A percentile compares a stretch with the other conserved stretches of the same genome.
These are phyloP conservation scores for Archips xylosteana DNA, from an alignment of 2,888 invertebrate genomes.

Conservation along the genomic window DNA sequence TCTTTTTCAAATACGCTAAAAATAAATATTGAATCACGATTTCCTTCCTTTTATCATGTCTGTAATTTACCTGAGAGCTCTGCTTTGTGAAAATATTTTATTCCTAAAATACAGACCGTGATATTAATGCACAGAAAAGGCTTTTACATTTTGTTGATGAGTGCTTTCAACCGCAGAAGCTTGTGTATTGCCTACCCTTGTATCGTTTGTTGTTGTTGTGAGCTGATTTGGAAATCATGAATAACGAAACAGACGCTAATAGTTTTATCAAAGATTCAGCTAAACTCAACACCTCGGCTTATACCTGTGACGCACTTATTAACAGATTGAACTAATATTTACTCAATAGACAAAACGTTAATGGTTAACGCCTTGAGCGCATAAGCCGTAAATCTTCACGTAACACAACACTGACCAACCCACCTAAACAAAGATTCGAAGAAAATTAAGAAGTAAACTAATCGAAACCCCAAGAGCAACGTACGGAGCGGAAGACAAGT, in stretches of 20 bases:
- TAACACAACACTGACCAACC: conserved; percentile 13
- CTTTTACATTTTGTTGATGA: conserved; percentile 27
- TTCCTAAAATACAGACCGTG: conserved; percentile 17
- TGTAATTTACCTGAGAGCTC: conserved; percentile 28
- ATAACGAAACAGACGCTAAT: conserved; percentile 29
- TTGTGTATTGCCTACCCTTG: conserved; percentile 1
- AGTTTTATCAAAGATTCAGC: conserved; percentile 31
- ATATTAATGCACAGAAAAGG: conserved; percentile 33
- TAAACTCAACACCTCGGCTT: conserved; percentile 29
- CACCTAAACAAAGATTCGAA: conserved; percentile 14
- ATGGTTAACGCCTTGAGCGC: conserved; percentile 27
- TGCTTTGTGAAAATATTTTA: conserved; percentile 27
- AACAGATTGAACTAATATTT: conserved; percentile 35
- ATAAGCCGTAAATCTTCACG: conserved; percentile 28
- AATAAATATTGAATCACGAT: conserved; percentile 16
- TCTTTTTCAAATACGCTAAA: background rate
- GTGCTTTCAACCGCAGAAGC: conserved; percentile 17
- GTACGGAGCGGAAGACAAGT: conserved; percentile 26
- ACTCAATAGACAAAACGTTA: conserved; percentile 30
- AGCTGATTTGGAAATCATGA: conserved; percentile 29
- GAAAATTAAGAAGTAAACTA: conserved; percentile 5
- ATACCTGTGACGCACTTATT: conserved; percentile 31
- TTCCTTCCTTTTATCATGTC: conserved; percentile 13
- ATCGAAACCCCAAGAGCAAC: conserved; percentile 12
- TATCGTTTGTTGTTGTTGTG: conserved; percentile 38